Base-by-base conservation (phyloP, 2,888 invertebrate genomes). In the Drepanosiphum platanoidis region DNA sequence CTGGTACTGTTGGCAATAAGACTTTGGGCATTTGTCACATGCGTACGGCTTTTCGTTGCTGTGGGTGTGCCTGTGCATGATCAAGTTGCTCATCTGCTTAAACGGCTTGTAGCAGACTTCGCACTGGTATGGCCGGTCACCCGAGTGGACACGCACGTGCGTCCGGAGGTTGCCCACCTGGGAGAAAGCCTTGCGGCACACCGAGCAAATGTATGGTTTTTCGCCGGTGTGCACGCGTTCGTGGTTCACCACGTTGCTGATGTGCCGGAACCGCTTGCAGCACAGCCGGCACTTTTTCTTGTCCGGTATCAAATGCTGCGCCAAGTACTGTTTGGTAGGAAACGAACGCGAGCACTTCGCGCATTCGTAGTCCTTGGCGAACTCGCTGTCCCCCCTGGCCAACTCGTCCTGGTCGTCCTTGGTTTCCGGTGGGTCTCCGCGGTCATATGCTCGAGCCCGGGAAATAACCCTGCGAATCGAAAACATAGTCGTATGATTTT, bases 161-260 rank as follows among this genome's bases (percentile, higher is more conserved):
- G 83, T 77, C 22, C 75, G 74, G 1, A 84, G 34, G 52, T 84
- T 84, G 7, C 83, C 75, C 30, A 66, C 13, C 13, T 84, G 83
- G 7, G 83, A 27, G 22, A 84, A 84, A 1, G 83, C 46, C 4
- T 30, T 75, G 22, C 30, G 18, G n/a, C 83, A 84, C 30, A 66
- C 68, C 4, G 32, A 0, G 22, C 83, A 84, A 15, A 1, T 3
- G 36, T 36, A 75, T 7, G 83, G 83, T 27, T 68, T 84, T n/a
- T 84, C 74, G 36, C 83, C 83, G 5, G 83, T 84, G 39, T 84
- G 83, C 27, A 84, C 68, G 7, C 83, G 83, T 30, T 36, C 52
- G 52, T 84, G 83, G 34, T 66, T 75, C 18, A 68, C 52, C 52
- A 66, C 22, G 58, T 84, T 84, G 30, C 83, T 77, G 36, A 36